Evolutionary conservation across 1,140 invertebrate species (phyloP).

Genomic region (Triops longicaudatus): DNA sequence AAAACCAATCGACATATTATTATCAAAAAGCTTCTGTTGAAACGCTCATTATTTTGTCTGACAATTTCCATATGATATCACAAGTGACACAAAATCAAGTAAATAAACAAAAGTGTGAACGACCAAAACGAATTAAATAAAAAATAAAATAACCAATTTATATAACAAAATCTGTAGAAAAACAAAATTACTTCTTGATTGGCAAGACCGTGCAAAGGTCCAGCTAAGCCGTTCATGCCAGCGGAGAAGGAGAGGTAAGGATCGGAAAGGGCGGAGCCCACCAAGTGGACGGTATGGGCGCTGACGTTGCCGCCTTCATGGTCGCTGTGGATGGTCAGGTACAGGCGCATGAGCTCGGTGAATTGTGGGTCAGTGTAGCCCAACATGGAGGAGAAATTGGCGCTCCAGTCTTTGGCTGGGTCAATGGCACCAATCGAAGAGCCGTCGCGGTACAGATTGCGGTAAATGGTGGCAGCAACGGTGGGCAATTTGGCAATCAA

Average conservation of each 20-base stretch:
- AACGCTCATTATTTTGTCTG: slow-evolving; percentile 17
- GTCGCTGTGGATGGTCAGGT: slow-evolving; percentile 92
- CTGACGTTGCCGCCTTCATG: slow-evolving; percentile 94
- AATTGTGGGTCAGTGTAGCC: slow-evolving; percentile 78
- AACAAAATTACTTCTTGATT: slow-evolving; percentile 66
- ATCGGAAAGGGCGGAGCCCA: slow-evolving; percentile 89
- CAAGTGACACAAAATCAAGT: background rate
- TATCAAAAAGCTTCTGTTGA: too few relatives aligned
- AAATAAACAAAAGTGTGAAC: too few relatives aligned
- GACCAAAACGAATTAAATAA: background rate
- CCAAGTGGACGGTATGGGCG: slow-evolving; percentile 88
- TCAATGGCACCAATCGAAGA: slow-evolving; percentile 81
- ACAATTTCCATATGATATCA: slow-evolving; percentile 6
- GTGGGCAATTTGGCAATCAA: slow-evolving; percentile 92
- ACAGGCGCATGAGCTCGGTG: slow-evolving; percentile 86
- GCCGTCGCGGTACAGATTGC: slow-evolving; percentile 78
- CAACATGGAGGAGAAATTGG: slow-evolving; percentile 86
- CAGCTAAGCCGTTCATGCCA: slow-evolving; percentile 75
- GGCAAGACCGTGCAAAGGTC: slow-evolving; percentile 86
- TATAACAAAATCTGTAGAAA: too few relatives aligned
- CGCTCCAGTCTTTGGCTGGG: slow-evolving; percentile 82
- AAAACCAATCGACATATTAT: background rate
- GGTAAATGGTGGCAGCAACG: slow-evolving; percentile 89
- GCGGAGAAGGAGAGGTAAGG: slow-evolving; percentile 90
- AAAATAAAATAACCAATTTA: background rate